These are phyloP conservation scores for Halcyon smyrnensis DNA, from an alignment of 2,797 vertebrate species.

Conservation along the genomic window DNA sequence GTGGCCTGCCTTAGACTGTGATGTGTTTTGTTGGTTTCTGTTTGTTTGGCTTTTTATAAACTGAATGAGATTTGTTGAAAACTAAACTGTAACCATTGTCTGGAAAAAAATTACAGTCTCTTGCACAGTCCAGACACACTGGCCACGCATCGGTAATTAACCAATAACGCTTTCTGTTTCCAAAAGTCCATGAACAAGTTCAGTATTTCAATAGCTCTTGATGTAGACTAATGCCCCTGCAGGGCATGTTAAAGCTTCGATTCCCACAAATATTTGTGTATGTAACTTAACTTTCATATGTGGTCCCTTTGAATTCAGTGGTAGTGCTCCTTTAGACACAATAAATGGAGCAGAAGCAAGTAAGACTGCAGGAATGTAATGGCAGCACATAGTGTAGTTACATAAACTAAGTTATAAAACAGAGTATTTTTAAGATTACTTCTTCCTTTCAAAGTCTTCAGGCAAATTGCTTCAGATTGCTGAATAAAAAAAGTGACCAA, in stretches of 20 bases:
- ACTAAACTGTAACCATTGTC: background rate
- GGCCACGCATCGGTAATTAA: background rate
- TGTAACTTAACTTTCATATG: background rate
- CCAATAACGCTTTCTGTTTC: background rate
- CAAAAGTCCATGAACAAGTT: background rate
- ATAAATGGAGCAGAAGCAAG: background rate
- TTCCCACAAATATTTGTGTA: background rate
- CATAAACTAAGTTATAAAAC: no score
- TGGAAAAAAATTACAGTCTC: background rate
- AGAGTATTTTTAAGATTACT: background rate
- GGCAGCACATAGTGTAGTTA: background rate
- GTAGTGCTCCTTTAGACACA: background rate
- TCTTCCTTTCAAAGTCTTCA: background rate
- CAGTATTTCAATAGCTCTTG: background rate
- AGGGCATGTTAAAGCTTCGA: background rate
- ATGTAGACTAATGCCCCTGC: background rate
- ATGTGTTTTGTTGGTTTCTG: background rate
- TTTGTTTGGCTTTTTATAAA: background rate
- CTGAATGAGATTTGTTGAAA: background rate
- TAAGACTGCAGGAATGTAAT: background rate
- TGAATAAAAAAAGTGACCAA: background rate
- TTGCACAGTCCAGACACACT: background rate
- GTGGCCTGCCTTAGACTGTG: background rate
- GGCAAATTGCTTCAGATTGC: background rate
- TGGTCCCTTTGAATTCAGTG: background rate